Conservation (phyloP, 2,888 invertebrate genomes). For the Rhopalosiphum nymphaeae region DNA sequence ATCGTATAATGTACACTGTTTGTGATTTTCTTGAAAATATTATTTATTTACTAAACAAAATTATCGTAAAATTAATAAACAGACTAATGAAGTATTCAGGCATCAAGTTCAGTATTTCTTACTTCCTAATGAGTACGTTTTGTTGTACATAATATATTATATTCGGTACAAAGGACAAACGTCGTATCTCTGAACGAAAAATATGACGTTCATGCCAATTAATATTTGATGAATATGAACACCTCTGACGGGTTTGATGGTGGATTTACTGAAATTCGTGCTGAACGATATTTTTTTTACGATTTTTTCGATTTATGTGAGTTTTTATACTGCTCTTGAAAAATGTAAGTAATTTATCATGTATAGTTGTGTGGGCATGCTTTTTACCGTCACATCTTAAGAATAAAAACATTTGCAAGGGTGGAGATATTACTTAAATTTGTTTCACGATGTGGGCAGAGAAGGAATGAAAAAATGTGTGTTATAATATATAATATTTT, state of each 20-base stretch:
- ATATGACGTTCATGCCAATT: background rate
- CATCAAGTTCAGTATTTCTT: background rate
- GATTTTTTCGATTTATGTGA: background rate
- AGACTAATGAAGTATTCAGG: background rate
- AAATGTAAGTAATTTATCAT: conserved; percentile 7
- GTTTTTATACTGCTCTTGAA: background rate
- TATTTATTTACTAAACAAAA: background rate
- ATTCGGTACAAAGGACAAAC: background rate
- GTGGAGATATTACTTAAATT: conserved; percentile 9
- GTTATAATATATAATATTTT: background rate
- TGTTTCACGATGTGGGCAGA: background rate
- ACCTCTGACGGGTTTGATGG: background rate
- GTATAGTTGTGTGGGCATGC: background rate
- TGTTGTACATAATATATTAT: background rate
- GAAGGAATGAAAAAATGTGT: background rate
- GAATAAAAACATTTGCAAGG: background rate
- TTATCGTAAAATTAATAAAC: background rate
- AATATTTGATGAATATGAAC: background rate
- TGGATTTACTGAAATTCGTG: background rate
- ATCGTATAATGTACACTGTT: background rate
- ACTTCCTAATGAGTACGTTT: background rate
- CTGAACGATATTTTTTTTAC: background rate
- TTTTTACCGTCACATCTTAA: background rate
- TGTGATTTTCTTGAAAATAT: background rate
- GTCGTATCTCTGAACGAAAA: background rate